A percentile compares a stretch with the other conserved stretches of the same genome.
phyloP scores from a whole-genome alignment of 2,888 invertebrate genomes.

The Polydrusus cervinus region DNA sequence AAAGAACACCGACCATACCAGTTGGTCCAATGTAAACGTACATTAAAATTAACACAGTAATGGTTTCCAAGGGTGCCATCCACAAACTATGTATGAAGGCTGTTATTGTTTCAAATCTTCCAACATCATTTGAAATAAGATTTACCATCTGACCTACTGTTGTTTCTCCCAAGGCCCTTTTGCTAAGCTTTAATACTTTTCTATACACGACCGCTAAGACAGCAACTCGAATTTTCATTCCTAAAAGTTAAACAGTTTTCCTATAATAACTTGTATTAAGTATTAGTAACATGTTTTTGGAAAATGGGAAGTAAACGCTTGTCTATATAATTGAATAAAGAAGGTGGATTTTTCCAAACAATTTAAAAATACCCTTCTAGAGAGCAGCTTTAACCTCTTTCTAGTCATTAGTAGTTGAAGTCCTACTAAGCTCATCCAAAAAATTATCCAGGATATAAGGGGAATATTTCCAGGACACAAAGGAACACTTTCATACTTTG shows the following conservation, averaged over 20 bases:
- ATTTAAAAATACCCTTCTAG: no score
- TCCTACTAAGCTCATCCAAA: no score
- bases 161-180: conserved; percentile 88
- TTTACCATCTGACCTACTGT: conserved; percentile 77
- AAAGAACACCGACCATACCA: conserved; percentile 68
- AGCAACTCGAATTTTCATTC: conserved; percentile 84
- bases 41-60: conserved; percentile 74
- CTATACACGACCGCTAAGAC: conserved; percentile 88
- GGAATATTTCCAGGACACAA: no score
- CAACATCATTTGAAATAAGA: conserved; percentile 87
- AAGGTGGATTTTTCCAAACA: no score
- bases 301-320: no score
- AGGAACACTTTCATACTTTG: no score
- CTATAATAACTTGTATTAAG: no score
- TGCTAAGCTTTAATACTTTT: conserved; percentile 81
- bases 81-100: conserved; percentile 55
- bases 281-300: no score
- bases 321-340: no score
- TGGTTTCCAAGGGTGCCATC: conserved; percentile 78
- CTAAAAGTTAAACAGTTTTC: conserved; percentile 11
- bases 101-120: conserved; percentile 79
- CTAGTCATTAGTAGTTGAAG: no score
- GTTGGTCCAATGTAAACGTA: conserved; percentile 69
- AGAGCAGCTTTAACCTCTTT: no score
- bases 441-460: no score